A percentile compares a stretch with the other conserved stretches of the same genome.
Evolutionary conservation across 2,113 vertebrate genomes (phyloP).

Genomic region (Misgurnus mizolepis): DNA sequence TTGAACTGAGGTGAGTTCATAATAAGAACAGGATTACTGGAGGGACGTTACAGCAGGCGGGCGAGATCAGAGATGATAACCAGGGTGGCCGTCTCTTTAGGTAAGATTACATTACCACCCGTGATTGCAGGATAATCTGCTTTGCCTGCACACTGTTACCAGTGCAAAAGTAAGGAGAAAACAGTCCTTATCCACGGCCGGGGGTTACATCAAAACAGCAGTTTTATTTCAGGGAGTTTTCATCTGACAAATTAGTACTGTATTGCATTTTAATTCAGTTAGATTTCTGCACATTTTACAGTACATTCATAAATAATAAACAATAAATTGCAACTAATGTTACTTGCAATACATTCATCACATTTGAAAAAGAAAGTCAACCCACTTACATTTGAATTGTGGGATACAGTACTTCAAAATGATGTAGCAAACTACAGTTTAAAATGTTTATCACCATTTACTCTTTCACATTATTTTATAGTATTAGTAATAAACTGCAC

Average conservation of each 20-base stretch:
- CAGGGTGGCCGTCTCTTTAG: slow-evolving; percentile 31
- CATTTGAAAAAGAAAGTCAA: not conserved
- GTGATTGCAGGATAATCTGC: slow-evolving; percentile 71
- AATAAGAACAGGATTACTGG: slow-evolving; percentile 18
- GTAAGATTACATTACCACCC: slow-evolving; percentile 66
- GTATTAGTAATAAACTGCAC: too few relatives aligned
- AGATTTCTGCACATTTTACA: too few relatives aligned
- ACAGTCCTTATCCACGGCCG: slow-evolving; percentile 44
- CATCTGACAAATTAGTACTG: too few relatives aligned
- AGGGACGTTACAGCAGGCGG: slow-evolving; percentile 12
- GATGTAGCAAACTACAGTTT: too few relatives aligned
- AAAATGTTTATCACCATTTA: too few relatives aligned
- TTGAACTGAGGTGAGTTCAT: not conserved
- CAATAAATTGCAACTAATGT: too few relatives aligned
- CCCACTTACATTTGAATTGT: too few relatives aligned
- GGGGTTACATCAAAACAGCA: slow-evolving; percentile 62
- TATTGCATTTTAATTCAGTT: too few relatives aligned
- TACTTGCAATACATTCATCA: too few relatives aligned
- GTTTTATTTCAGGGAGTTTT: slow-evolving; percentile 35
- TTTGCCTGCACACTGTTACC: slow-evolving; percentile 56
- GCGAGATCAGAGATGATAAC: slow-evolving; percentile 12
- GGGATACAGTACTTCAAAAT: not conserved
- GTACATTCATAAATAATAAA: too few relatives aligned
- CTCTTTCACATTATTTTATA: too few relatives aligned
- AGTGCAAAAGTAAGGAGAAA: slow-evolving; percentile 21